These are phyloP conservation scores for Erebia aethiops DNA, from an alignment of 2,888 invertebrate species.

Conservation along the genomic window DNA sequence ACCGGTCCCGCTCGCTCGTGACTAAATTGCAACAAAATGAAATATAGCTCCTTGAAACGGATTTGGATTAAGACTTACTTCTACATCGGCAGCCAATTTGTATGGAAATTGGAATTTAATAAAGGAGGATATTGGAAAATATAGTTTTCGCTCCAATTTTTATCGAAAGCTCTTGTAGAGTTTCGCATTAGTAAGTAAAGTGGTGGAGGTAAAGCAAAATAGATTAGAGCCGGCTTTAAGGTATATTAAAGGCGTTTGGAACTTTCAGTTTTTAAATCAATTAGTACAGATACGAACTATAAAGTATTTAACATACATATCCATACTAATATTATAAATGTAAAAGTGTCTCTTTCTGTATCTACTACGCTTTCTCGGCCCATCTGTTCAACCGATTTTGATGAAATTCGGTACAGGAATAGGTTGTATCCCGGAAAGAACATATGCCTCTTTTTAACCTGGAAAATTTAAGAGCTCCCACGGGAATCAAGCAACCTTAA, in stretches of 20 bases:
- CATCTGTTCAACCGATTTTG: too few species aligned
- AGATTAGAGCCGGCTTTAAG: neutral
- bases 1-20: conserved; percentile 50
- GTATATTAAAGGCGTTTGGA: neutral
- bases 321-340: too few species aligned
- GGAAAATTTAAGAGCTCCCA: too few species aligned
- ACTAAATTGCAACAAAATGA: conserved; percentile 58
- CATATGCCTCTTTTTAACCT: too few species aligned
- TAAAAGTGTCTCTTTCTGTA: too few species aligned
- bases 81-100: conserved; percentile 38
- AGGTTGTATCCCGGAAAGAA: too few species aligned
- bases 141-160: conserved; percentile 15
- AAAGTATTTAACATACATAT: too few species aligned
- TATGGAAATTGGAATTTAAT: conserved; percentile 30
- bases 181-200: neutral
- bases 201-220: too few species aligned
- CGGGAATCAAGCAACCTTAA: too few species aligned
- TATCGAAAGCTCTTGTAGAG: conserved; percentile 10
- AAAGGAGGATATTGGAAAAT: conserved; percentile 21
- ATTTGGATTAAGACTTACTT: conserved; percentile 37
- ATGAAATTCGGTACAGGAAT: too few species aligned
- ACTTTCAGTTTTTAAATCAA: neutral
- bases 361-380: too few species aligned
- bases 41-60: conserved; percentile 51
- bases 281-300: neutral